Percentiles rank a stretch among this genome's conserved stretches.
Evolutionary conservation across 2,113 vertebrate genomes (phyloP).

Genomic region (Salminus brasiliensis): DNA sequence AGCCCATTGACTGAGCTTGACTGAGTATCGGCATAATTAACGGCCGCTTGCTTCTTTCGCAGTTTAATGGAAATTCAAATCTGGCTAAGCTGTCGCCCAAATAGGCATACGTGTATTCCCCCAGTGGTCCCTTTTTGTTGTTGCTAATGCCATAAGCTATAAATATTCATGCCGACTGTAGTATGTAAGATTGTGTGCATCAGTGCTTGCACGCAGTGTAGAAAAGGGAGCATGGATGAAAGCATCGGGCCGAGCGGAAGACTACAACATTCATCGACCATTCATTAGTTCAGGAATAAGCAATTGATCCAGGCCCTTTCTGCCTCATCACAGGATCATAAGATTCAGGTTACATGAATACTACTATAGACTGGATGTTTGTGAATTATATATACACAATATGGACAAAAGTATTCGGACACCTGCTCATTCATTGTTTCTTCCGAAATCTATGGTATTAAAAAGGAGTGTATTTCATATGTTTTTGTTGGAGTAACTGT

Average conservation of each 20-base stretch:
- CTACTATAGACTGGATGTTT: not conserved
- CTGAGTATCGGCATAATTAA: slow-evolving; percentile 36
- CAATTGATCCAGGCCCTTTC: slow-evolving; percentile 38
- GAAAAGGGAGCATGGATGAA: slow-evolving; percentile 31
- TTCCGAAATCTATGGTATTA: too few species aligned
- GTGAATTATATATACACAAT: too few species aligned
- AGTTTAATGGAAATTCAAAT: slow-evolving; percentile 37
- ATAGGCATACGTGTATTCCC: slow-evolving; percentile 22
- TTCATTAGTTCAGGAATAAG: slow-evolving; percentile 39
- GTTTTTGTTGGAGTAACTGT: too few species aligned
- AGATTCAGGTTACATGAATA: not conserved
- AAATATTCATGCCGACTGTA: slow-evolving; percentile 3
- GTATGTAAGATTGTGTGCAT: not conserved
- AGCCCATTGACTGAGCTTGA: slow-evolving; percentile 29
- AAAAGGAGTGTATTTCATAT: too few species aligned
- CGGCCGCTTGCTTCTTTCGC: slow-evolving; percentile 21
- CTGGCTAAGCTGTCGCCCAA: slow-evolving; percentile 30
- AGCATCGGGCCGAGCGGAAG: not conserved
- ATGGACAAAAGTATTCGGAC: too few species aligned
- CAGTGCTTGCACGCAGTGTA: not conserved
- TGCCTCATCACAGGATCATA: slow-evolving; percentile 4
- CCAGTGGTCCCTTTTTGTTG: slow-evolving; percentile 25
- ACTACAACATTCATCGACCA: slow-evolving; percentile 34
- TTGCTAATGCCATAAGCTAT: slow-evolving; percentile 38
- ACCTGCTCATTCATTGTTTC: too few species aligned